Conservation (phyloP, 2,113 vertebrate species). For the Bufo gargarizans region DNA sequence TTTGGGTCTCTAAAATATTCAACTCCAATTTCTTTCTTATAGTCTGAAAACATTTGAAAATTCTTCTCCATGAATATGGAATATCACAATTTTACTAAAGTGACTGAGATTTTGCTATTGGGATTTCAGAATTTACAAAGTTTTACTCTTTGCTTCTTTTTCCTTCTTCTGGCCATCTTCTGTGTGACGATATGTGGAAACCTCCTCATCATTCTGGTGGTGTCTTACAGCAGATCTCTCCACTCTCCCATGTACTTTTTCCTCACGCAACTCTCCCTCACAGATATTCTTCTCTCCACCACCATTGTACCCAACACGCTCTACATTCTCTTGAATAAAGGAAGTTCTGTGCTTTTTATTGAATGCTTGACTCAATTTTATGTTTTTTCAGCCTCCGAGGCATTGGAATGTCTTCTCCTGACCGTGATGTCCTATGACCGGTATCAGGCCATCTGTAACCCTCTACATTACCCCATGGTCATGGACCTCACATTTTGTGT, state of each 20-base stretch:
- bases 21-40: background rate
- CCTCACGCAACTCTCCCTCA: background rate
- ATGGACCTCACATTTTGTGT: background rate
- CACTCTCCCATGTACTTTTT: conserved; percentile 14
- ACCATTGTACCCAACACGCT: background rate
- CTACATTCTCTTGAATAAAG: background rate
- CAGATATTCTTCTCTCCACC: background rate
- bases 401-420: conserved; percentile 3
- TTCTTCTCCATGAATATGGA: background rate
- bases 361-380: background rate
- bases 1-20: background rate
- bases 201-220: background rate
- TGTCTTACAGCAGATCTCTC: background rate
- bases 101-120: background rate
- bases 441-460: conserved; percentile 11
- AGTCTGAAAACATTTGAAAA: background rate
- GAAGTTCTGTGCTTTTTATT: background rate
- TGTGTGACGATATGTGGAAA: background rate
- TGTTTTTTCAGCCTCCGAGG: background rate
- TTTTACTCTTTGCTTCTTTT: background rate
- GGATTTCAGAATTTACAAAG: background rate
- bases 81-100: background rate
- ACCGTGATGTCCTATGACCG: conserved; percentile 2
- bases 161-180: background rate
- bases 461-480: background rate